A percentile compares a stretch with the other conserved stretches of the same genome.
Conservation (phyloP, 2,113 vertebrate species). For the Rhodinocichla rosea region DNA sequence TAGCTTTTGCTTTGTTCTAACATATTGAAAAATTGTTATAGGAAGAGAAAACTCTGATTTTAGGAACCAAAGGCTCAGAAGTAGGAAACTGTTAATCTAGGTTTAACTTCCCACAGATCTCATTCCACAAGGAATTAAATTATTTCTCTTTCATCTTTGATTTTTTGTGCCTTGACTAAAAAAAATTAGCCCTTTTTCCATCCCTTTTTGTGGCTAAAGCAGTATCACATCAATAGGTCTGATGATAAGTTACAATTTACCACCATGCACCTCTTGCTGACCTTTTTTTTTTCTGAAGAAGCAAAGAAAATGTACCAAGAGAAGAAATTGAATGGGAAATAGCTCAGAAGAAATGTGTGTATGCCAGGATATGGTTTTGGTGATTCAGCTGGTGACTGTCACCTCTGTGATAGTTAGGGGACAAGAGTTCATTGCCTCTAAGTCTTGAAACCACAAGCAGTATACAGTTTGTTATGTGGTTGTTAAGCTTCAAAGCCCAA, state of each 20-base stretch:
- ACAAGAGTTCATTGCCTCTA: background rate
- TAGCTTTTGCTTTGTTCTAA: background rate
- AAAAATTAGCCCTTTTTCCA: background rate
- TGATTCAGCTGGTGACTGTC: conserved; percentile 34
- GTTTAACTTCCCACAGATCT: background rate
- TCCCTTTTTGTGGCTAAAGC: background rate
- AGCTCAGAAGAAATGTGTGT: background rate
- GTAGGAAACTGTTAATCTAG: background rate
- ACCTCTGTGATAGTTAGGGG: background rate
- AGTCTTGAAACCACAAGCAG: conserved; percentile 24
- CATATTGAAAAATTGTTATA: background rate
- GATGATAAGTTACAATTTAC: background rate
- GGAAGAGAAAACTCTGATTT: background rate
- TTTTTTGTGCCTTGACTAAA: background rate
- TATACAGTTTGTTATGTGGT: background rate
- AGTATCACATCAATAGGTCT: background rate
- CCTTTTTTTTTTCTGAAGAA: background rate
- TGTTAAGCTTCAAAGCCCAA: conserved; percentile 17
- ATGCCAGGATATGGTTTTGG: background rate
- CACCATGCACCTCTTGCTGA: background rate
- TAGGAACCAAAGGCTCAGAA: background rate
- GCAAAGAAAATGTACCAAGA: background rate
- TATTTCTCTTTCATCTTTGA: background rate
- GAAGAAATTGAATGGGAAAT: background rate
- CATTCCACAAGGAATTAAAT: background rate